Conservation (phyloP, 1,140 invertebrate species). For the Cotesia vestalis region DNA sequence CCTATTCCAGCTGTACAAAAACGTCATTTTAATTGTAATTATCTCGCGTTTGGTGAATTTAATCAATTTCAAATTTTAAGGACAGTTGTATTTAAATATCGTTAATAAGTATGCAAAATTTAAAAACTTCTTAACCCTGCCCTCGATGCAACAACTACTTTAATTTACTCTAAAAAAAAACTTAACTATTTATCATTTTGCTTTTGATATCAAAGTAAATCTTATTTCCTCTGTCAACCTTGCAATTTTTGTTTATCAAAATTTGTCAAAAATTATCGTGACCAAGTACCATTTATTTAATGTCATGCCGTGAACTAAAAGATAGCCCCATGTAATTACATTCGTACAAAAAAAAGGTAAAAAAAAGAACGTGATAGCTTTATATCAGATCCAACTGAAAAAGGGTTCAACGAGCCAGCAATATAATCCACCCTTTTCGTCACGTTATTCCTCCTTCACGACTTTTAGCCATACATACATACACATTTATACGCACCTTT, state of each 20-base stretch:
- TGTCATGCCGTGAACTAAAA: slow-evolving; percentile 7
- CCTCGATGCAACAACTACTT: too few relatives aligned
- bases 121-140: too few relatives aligned
- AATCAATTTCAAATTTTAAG: too few relatives aligned
- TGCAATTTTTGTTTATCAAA: not conserved
- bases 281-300: slow-evolving; percentile 25
- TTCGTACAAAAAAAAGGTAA: not conserved
- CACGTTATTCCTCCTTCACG: slow-evolving; percentile 16
- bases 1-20: too few relatives aligned
- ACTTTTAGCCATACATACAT: not conserved
- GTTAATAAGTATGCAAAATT: too few relatives aligned
- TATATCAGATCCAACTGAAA: slow-evolving; percentile 17
- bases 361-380: slow-evolving; percentile 29
- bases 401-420: slow-evolving; percentile 25
- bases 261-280: slow-evolving; percentile 22
- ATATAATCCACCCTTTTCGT: slow-evolving; percentile 27
- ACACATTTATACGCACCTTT: slow-evolving; percentile 6
- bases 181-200: too few relatives aligned
- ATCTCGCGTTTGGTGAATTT: too few relatives aligned
- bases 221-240: too few relatives aligned
- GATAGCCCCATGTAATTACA: slow-evolving; percentile 34
- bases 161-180: too few relatives aligned
- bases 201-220: too few relatives aligned
- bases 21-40: too few relatives aligned
- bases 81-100: too few relatives aligned